Conservation (phyloP, 1,140 invertebrate genomes). For the Zaprionus capensis region DNA sequence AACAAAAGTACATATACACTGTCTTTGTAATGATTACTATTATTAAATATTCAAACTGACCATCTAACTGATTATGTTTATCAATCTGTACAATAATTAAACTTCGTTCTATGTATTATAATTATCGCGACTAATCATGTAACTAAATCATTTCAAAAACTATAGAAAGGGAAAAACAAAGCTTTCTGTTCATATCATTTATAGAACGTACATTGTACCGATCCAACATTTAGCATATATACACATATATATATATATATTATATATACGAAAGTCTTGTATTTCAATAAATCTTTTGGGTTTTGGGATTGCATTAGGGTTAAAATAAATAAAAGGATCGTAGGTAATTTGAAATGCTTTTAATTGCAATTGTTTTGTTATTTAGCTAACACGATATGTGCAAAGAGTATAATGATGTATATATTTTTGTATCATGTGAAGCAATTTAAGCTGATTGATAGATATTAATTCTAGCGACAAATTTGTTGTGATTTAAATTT, state of each 20-base stretch:
- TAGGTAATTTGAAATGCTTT: constrained; percentile 41
- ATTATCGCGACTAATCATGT: constrained; percentile 22
- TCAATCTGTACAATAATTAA: constrained; percentile 59
- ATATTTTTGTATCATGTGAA: constrained; percentile 69
- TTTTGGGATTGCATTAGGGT: constrained; percentile 43
- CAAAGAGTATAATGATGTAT: constrained; percentile 55
- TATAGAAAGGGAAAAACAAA: background rate
- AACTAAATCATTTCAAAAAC: constrained; percentile 24
- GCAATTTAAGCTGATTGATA: constrained; percentile 54
- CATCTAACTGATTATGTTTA: constrained; percentile 51
- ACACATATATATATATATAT: constrained; percentile 9
- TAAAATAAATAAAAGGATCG: constrained; percentile 14
- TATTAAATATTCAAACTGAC: constrained; percentile 58
- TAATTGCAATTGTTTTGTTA: constrained; percentile 40
- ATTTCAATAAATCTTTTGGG: constrained; percentile 46
- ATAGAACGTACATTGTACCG: constrained; percentile 17
- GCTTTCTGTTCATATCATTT: constrained; percentile 45
- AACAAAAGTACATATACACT: constrained; percentile 39
- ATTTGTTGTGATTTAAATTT: constrained; percentile 66
- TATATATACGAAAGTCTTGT: constrained; percentile 35
- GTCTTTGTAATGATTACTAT: constrained; percentile 41
- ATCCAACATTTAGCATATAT: constrained; percentile 13
- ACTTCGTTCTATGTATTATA: constrained; percentile 53
- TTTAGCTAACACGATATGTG: constrained; percentile 42
- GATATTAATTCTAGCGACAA: constrained; percentile 70